Percentiles rank a stretch among this genome's conserved stretches.
Conservation (phyloP, 2,797 vertebrate species). For the Gastrophryne carolinensis region DNA sequence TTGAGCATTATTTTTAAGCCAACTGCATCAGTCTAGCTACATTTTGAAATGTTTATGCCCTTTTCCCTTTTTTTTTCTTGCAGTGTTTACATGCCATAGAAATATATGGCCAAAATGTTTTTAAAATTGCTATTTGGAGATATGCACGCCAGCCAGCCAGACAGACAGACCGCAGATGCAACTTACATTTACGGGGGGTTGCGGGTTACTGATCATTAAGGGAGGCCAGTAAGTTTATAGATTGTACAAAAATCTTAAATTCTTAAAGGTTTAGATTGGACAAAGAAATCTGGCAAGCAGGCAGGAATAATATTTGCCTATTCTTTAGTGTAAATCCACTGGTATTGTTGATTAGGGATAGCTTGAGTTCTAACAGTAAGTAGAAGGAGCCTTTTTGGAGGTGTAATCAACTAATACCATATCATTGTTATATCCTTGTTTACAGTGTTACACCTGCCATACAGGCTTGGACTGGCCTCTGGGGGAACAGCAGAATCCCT, state of each 20-base stretch:
- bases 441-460: too few relatives aligned
- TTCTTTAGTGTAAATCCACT: slow-evolving; percentile 16
- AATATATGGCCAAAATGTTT: slow-evolving; percentile 13
- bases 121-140: slow-evolving; percentile 54
- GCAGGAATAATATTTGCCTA: slow-evolving; percentile 19
- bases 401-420: too few relatives aligned
- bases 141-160: too few relatives aligned
- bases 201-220: too few relatives aligned
- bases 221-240: slow-evolving; percentile 48
- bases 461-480: too few relatives aligned
- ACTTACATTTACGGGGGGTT: too few relatives aligned
- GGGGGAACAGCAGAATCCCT: too few relatives aligned
- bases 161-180: slow-evolving; percentile 53
- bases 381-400: too few relatives aligned
- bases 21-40: slow-evolving; percentile 12
- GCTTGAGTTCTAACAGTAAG: too few relatives aligned
- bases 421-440: too few relatives aligned
- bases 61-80: slow-evolving; percentile 12
- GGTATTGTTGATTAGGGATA: neutral
- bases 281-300: too few relatives aligned
- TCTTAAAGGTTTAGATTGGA: slow-evolving; percentile 6
- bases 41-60: slow-evolving; percentile 11
- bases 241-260: slow-evolving; percentile 46
- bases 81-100: slow-evolving; percentile 9
- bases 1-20: slow-evolving; percentile 39